Evolutionary conservation across 2,888 invertebrate species (phyloP).

Genomic region (Mimachlamys varia): DNA sequence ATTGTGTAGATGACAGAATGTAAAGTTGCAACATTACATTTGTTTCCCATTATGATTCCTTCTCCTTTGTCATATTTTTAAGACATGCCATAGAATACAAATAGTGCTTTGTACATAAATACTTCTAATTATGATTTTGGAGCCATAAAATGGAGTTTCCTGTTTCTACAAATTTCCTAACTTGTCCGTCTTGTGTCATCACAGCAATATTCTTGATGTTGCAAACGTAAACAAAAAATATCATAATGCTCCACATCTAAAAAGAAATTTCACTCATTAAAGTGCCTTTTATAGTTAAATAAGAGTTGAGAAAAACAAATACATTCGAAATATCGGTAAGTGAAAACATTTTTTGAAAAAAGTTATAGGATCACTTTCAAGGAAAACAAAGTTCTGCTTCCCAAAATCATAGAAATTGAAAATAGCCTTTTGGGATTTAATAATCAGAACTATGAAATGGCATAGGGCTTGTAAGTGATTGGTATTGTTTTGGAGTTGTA

Average conservation of each 20-base stretch:
- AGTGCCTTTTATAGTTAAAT: neutral
- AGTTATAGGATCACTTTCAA: neutral
- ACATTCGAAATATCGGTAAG: neutral
- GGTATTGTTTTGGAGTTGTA: neutral
- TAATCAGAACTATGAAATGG: neutral
- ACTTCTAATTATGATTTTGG: neutral
- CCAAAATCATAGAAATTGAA: neutral
- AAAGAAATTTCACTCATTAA: neutral
- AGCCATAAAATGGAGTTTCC: neutral
- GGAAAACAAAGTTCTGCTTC: neutral
- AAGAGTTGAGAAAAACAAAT: neutral
- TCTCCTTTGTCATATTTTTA: conserved; percentile 9
- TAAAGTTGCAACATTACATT: neutral
- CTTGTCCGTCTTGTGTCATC: no score
- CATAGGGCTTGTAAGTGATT: neutral
- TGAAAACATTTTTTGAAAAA: neutral
- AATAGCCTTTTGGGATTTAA: neutral
- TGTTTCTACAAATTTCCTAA: neutral
- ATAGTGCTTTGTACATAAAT: neutral
- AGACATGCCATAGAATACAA: neutral
- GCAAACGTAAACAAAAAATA: no score
- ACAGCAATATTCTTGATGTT: neutral
- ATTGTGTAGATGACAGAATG: neutral
- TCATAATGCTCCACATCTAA: neutral
- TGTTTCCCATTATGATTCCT: neutral